phyloP scores from a whole-genome alignment of 2,113 vertebrate species.

The Sorex araneus region DNA sequence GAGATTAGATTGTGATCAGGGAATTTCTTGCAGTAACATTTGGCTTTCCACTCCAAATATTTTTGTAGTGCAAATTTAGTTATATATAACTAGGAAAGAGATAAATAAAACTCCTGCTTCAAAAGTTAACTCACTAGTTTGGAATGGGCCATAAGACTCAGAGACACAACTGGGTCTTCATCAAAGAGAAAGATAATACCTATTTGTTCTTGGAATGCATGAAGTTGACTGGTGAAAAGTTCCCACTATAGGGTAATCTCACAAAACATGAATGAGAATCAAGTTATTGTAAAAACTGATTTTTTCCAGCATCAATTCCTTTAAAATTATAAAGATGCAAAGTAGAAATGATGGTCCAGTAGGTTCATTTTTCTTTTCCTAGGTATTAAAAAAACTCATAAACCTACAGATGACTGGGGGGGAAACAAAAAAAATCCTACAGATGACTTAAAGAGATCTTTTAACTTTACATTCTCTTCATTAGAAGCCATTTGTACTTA shows the following conservation, averaged over 20 bases:
- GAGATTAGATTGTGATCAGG: background rate
- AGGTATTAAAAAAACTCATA: background rate
- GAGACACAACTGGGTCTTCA: background rate
- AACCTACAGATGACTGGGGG: background rate
- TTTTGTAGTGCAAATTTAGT: background rate
- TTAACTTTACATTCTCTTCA: background rate
- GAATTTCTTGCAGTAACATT: conserved; percentile 25
- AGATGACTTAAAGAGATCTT: background rate
- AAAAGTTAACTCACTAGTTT: conserved; percentile 15
- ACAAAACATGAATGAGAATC: background rate
- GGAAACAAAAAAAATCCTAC: too few relatives aligned
- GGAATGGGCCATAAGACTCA: background rate
- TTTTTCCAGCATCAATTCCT: background rate
- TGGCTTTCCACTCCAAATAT: background rate
- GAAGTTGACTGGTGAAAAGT: background rate
- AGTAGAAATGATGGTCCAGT: background rate
- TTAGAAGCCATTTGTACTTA: background rate
- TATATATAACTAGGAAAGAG: background rate
- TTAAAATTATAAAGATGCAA: background rate
- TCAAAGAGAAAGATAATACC: background rate
- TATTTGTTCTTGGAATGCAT: background rate
- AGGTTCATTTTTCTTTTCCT: conserved; percentile 47
- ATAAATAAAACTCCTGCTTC: conserved; percentile 25
- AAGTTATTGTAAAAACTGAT: background rate
- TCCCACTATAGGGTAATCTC: background rate